Base-by-base conservation (phyloP, 1,140 invertebrate species). In the Bombus superbus region DNA sequence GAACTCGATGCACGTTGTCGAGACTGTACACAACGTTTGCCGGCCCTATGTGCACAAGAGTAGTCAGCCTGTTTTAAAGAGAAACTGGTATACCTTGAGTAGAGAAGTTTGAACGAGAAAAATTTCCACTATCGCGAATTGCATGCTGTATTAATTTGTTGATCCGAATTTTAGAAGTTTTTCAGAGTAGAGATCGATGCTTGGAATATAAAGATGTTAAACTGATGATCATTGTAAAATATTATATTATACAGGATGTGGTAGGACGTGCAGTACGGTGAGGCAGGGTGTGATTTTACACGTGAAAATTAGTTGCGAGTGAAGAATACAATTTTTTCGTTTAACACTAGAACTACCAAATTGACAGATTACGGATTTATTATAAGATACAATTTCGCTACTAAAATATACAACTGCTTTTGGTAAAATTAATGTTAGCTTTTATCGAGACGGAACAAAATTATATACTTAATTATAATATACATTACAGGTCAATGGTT, bases 211-310 rank as follows among this genome's bases (percentile, higher is more conserved):
- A 35, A 32, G 42, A 28, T 35, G 73, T 74, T 74, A n/a, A 74
- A n/a, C n/a, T 22, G n/a, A 59, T 3, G 10, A 71, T 35, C 22
- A 78, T 78, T 78, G 72, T 80, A 80, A 62, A n/a, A 62, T n/a
- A 62, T 62, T 62, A 62, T n/a, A 28, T 62, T n/a, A n/a, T 62
- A 62, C 28, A 62, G 4, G 25, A 62, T n/a, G 59, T 62, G 59
- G 25, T 59, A 59, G 10, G 28, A 28, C 11, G 28, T 62, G 28
- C 0, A 13, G 2, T 62, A n/a, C 28, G 13, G 59, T 0, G 28
- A 62, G 59, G 59, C 59, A 62, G 59, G 28, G 59, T n/a, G 11
- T 62, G 59, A 62, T 62, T 62, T 62, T 62, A n/a, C 3, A 62
- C n/a, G 28, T 62, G 59, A 62, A 62, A 22, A 53, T 53, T 62